These are phyloP conservation scores for Saccopteryx bilineata DNA, from an alignment of 2,113 vertebrate species.

Conservation along the genomic window DNA sequence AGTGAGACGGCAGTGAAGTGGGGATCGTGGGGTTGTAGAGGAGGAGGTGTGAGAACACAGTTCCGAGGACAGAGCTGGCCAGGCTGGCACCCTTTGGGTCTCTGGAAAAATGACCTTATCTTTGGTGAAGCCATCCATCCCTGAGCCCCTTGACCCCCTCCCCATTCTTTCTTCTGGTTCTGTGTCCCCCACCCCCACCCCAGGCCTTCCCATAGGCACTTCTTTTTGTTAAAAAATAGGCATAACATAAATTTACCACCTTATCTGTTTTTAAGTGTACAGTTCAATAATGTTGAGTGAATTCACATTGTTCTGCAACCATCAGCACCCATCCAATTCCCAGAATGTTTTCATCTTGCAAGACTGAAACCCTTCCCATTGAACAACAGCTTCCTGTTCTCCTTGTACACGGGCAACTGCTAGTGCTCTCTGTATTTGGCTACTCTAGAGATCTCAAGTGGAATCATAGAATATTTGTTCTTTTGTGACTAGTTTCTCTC, in stretches of 20 bases:
- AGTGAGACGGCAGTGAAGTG: not conserved
- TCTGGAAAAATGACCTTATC: not conserved
- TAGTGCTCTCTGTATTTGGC: not conserved
- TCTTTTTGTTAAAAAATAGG: not conserved
- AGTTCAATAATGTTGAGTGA: too few relatives aligned
- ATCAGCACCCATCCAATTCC: not conserved
- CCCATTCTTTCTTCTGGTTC: not conserved
- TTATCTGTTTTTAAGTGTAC: not conserved
- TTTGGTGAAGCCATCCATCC: not conserved
- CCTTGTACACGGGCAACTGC: not conserved
- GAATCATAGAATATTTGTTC: not conserved
- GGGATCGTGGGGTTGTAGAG: not conserved
- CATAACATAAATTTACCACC: not conserved
- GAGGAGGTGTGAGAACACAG: too few relatives aligned
- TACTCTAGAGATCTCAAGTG: not conserved
- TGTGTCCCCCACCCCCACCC: not conserved
- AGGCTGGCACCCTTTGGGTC: not conserved
- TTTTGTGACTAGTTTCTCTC: not conserved
- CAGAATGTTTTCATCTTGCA: not conserved
- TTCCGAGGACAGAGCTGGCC: not conserved
- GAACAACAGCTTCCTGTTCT: not conserved
- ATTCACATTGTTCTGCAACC: fast-evolving
- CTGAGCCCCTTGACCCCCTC: too few relatives aligned
- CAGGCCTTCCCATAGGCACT: not conserved
- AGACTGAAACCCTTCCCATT: not conserved